These are phyloP conservation scores for Metellina segmentata DNA, from an alignment of 2,888 invertebrate genomes.

Conservation along the genomic window DNA sequence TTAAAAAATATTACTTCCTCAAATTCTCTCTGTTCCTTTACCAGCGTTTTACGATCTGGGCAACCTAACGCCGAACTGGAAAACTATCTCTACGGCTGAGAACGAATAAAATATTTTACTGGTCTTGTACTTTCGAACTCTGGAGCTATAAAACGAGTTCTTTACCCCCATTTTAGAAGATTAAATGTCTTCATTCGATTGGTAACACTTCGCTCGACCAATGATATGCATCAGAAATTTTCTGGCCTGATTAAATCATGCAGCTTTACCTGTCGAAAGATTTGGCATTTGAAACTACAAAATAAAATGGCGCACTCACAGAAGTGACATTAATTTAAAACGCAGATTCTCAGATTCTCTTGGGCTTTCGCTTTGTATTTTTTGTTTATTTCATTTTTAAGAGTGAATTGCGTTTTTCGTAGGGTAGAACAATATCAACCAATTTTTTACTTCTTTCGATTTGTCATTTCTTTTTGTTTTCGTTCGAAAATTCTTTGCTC, in stretches of 20 bases:
- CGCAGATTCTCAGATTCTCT: too few species aligned
- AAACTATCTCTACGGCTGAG: neutral
- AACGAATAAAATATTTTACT: constrained; percentile 28
- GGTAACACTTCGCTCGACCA: constrained; percentile 24
- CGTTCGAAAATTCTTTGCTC: constrained; percentile 1
- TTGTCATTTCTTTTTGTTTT: neutral
- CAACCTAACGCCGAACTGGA: constrained; percentile 7
- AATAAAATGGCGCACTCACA: too few species aligned
- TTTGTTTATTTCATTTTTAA: too few species aligned
- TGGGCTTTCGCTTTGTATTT: too few species aligned
- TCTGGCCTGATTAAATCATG: neutral
- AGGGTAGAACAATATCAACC: neutral
- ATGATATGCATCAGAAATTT: constrained; percentile 4
- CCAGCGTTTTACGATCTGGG: constrained; percentile 16
- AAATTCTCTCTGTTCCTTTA: neutral
- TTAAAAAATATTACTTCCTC: neutral
- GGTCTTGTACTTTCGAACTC: constrained; percentile 28
- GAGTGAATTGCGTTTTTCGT: too few species aligned
- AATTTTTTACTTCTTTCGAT: neutral
- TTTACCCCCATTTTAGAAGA: constrained; percentile 25
- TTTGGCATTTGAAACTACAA: neutral
- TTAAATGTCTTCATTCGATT: constrained; percentile 32
- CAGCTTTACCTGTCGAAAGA: neutral
- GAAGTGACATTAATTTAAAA: too few species aligned
- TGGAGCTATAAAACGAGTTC: constrained; percentile 13